A percentile compares a stretch with the other conserved stretches of the same genome.
Conservation (phyloP, 1,140 invertebrate species). For the Drosophila neocordata region DNA sequence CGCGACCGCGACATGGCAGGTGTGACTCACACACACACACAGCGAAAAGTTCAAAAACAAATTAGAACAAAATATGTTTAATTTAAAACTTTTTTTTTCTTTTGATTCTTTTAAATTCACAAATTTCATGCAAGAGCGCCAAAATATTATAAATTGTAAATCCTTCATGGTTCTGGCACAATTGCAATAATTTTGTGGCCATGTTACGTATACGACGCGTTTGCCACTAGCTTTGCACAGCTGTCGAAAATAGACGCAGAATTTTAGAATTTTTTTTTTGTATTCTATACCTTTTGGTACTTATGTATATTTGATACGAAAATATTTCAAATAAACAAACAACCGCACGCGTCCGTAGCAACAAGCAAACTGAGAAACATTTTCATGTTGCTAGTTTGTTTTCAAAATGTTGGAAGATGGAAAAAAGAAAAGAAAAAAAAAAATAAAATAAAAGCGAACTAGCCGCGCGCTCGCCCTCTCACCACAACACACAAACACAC, state of each 20-base stretch:
- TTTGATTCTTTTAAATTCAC: slow-evolving; percentile 39
- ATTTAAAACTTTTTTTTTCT: slow-evolving; percentile 16
- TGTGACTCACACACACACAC: slow-evolving; percentile 52
- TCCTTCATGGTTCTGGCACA: slow-evolving; percentile 32
- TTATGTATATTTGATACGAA: slow-evolving; percentile 17
- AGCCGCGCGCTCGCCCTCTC: neutral
- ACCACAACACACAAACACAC: too few species aligned
- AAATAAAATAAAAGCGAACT: too few species aligned
- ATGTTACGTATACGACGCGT: slow-evolving; percentile 67
- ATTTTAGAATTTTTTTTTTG: slow-evolving; percentile 38
- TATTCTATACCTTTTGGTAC: slow-evolving; percentile 62
- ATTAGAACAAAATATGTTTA: slow-evolving; percentile 5
- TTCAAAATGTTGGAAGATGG: slow-evolving; percentile 71
- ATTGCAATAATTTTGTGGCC: slow-evolving; percentile 16
- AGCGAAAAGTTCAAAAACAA: slow-evolving; percentile 47
- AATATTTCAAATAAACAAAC: neutral
- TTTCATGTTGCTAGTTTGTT: slow-evolving; percentile 78
- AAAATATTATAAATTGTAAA: slow-evolving; percentile 36
- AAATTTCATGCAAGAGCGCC: slow-evolving; percentile 47
- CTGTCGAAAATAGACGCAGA: slow-evolving; percentile 58
- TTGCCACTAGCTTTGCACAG: slow-evolving; percentile 57
- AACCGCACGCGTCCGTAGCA: slow-evolving; percentile 77
- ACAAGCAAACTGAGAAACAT: slow-evolving; percentile 82
- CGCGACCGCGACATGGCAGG: slow-evolving; percentile 52
- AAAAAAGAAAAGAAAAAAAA: slow-evolving; percentile 53